Conservation (phyloP, 2,888 invertebrate species). For the Cerastis rubricosa region DNA sequence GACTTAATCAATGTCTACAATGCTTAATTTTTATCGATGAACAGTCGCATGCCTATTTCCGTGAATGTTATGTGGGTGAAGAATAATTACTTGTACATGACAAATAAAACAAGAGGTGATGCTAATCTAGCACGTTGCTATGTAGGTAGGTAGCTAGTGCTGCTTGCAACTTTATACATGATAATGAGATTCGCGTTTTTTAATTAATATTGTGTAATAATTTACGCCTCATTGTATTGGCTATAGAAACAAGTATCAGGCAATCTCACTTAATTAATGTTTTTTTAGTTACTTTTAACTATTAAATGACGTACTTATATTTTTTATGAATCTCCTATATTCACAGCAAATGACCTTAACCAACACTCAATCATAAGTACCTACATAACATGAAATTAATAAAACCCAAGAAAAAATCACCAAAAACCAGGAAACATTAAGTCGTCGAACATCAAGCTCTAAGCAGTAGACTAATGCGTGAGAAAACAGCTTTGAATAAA, state of each 20-base stretch:
- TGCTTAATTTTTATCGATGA: constrained; percentile 42
- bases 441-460: constrained; percentile 21
- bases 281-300: too few species aligned
- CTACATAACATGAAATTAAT: neutral
- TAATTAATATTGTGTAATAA: constrained; percentile 15
- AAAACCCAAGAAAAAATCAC: constrained; percentile 5
- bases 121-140: constrained; percentile 27
- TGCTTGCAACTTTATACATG: constrained; percentile 18
- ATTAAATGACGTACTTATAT: too few species aligned
- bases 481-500: constrained; percentile 54
- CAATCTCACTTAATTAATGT: neutral
- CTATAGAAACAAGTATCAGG: neutral
- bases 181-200: constrained; percentile 24
- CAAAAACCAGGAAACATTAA: constrained; percentile 44
- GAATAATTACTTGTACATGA: constrained; percentile 55
- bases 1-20: constrained; percentile 67
- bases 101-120: constrained; percentile 55
- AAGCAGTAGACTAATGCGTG: constrained; percentile 48
- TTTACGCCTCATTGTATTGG: neutral
- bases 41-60: constrained; percentile 48
- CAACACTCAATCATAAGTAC: too few species aligned
- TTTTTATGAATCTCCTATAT: neutral
- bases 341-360: neutral
- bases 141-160: neutral
- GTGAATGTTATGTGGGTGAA: constrained; percentile 58